phyloP scores from a whole-genome alignment of 2,888 invertebrate species.

The Luperina nickerlii region DNA sequence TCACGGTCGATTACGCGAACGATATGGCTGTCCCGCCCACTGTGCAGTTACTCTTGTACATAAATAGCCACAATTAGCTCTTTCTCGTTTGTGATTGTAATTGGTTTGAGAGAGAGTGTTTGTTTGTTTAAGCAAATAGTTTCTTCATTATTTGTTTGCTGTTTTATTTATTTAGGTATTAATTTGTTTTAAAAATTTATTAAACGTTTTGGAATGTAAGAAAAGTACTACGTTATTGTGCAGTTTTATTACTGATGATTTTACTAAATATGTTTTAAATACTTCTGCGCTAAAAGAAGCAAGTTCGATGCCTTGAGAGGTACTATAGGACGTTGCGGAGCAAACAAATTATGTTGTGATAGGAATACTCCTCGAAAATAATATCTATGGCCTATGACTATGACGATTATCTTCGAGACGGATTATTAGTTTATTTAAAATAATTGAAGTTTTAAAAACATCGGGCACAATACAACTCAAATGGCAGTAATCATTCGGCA shows the following conservation, averaged over 20 bases:
- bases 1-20: slow-evolving; percentile 64
- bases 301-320: not conserved
- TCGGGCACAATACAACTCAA: not conserved
- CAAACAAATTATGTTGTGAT: not conserved
- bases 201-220: not conserved
- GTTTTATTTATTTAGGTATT: not conserved
- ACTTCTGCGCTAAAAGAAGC: not conserved
- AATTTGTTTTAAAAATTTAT: not conserved
- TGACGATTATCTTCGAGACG: not conserved
- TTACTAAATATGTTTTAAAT: no score
- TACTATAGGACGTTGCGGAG: not conserved
- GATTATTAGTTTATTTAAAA: not conserved
- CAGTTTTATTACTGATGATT: not conserved
- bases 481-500: no score
- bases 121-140: slow-evolving; percentile 14
- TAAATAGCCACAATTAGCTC: slow-evolving; percentile 43
- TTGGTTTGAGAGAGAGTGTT: slow-evolving; percentile 37
- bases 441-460: not conserved
- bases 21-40: slow-evolving; percentile 60
- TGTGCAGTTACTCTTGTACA: slow-evolving; percentile 27
- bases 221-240: not conserved
- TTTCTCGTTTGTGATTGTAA: slow-evolving; percentile 38
- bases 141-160: slow-evolving; percentile 3
- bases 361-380: not conserved
- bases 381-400: not conserved